Evolutionary conservation across 2,888 invertebrate genomes (phyloP), one percentile per base, ranked within the genome.

Genomic region (Morpho helenor): DNA sequence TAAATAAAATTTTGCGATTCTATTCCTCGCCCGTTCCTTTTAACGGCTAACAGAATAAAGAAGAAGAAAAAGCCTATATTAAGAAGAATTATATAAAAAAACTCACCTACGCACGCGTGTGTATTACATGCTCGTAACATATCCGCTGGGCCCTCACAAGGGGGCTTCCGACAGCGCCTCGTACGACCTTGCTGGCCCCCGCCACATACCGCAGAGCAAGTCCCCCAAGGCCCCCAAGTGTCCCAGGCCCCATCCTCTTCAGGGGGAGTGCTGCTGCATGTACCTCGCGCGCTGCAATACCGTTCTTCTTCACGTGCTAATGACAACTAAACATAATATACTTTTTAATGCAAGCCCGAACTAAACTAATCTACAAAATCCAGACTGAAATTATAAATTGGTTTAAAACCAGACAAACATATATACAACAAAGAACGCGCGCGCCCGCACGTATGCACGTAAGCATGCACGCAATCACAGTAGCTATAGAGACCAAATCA

Each of bases 281-380:
- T 89, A 0, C 95, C 95, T 47, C 93, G 93, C 1, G 91, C 81
- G 0, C 92, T 92, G 75, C 97, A 97, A 70, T 94, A 93, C 40
- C 96, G 92, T 56, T 95, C 95, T 77, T 97, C 97, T 68, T 96
- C 96, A 68, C 96, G 96, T 9, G 94, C 92, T 60, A 94, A 81
- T 1, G 93, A 93, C 5, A 96, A 84, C 81, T 94, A 93, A 0
- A 2, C 42, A 42, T n/a, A 52, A 49, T 23, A 42, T 31, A 31
- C 31, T 31, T 31, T 31, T 31, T 31, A 31, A 31, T 31, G 31
- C 31, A 5, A 31, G 31, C 31, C 5, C 3, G 31, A 5, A 31
- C 2, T 31, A 31, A 31, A 31, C 5, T 31, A 16, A 16, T 16
- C 16, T 16, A 16, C 16, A 16, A 16, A 16, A 16, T 16, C 16